Evolutionary conservation across 2,888 invertebrate species (phyloP).

Genomic region (Dryobotodes eremita): DNA sequence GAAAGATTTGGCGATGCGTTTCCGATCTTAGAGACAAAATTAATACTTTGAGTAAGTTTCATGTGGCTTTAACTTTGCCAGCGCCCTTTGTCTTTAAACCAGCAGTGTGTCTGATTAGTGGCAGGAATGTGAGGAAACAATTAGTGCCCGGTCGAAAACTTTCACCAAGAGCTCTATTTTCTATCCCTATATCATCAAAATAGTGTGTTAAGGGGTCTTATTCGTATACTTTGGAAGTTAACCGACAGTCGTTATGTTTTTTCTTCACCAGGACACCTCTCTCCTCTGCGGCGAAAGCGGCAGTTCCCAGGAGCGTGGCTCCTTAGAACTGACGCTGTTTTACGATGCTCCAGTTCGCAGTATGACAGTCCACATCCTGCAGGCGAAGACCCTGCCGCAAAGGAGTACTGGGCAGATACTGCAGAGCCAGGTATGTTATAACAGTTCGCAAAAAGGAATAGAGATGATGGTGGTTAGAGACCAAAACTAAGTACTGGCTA

Average conservation of each 20-base stretch:
- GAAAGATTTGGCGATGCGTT: background rate
- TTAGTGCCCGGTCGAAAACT: background rate
- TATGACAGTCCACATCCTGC: slow-evolving; percentile 97
- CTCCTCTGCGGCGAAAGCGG: slow-evolving; percentile 88
- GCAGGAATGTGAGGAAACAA: background rate
- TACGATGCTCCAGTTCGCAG: slow-evolving; percentile 97
- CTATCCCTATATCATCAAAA: background rate
- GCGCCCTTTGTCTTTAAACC: background rate
- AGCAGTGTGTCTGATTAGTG: background rate
- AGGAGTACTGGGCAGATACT: slow-evolving; percentile 86
- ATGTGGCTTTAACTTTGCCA: background rate
- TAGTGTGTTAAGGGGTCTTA: background rate
- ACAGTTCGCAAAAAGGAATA: background rate
- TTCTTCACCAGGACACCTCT: slow-evolving; percentile 85
- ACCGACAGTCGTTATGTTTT: background rate
- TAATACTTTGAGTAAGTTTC: background rate
- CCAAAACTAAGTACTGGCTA: too few species aligned
- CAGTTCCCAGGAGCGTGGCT: slow-evolving; percentile 92
- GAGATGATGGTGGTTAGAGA: background rate
- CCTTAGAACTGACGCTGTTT: slow-evolving; percentile 96
- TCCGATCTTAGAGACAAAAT: background rate
- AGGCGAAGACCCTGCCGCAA: slow-evolving; percentile 95
- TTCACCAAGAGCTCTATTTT: background rate
- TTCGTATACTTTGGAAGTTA: background rate
- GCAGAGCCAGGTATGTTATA: slow-evolving; percentile 82